A percentile compares a stretch with the other conserved stretches of the same genome.
Conservation (phyloP, 2,888 invertebrate genomes). For the Aporophyla lueneburgensis region DNA sequence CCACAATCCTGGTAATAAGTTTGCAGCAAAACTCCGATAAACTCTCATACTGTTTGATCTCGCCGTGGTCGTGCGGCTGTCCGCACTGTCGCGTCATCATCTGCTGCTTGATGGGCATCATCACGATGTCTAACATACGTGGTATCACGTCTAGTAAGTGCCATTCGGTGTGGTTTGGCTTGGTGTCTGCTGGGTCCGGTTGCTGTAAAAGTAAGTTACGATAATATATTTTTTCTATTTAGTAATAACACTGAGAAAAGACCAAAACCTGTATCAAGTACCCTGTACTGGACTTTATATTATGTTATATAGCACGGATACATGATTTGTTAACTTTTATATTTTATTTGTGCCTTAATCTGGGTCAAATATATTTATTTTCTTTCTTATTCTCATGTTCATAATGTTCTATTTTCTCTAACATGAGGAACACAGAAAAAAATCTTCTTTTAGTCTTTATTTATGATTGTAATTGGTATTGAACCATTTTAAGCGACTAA, state of each 20-base stretch:
- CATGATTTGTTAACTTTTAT: neutral
- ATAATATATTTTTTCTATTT: neutral
- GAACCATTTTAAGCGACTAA: neutral
- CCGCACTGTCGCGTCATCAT: constrained; percentile 88
- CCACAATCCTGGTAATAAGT: constrained; percentile 95
- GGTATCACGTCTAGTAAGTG: constrained; percentile 96
- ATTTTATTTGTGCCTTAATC: no score
- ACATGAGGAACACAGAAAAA: neutral
- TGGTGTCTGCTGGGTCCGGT: constrained; percentile 71
- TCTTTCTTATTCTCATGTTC: neutral
- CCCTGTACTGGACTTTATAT: neutral
- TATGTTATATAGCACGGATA: neutral
- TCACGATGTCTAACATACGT: constrained; percentile 95
- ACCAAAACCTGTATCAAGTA: neutral
- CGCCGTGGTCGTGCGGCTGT: constrained; percentile 86
- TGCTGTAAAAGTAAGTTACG: constrained; percentile 66
- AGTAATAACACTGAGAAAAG: neutral
- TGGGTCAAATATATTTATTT: no score
- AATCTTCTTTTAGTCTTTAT: neutral
- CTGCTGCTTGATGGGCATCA: constrained; percentile 93
- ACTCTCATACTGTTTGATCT: constrained; percentile 89
- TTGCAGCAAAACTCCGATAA: constrained; percentile 94
- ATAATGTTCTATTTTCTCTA: neutral
- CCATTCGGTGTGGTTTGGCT: constrained; percentile 87
- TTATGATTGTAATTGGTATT: neutral